Conservation (phyloP, 1,140 invertebrate genomes). For the Lepidurus couesii region DNA sequence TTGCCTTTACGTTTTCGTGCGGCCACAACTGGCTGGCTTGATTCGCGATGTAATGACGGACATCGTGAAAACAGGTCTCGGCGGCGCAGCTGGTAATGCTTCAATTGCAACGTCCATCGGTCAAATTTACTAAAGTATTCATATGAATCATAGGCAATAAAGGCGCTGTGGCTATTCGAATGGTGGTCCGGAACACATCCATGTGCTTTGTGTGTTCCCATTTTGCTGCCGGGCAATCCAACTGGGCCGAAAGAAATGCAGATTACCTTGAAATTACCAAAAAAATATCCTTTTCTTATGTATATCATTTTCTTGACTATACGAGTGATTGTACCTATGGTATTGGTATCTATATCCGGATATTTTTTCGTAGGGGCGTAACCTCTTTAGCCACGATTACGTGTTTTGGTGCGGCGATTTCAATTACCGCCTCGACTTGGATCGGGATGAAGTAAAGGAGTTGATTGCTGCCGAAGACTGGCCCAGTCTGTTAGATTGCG, state of each 20-base stretch:
- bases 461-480: conserved; percentile 72
- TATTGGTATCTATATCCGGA: neutral
- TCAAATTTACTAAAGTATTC: conserved; percentile 12
- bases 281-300: conserved; percentile 58
- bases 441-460: conserved; percentile 89
- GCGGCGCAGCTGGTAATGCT: conserved; percentile 72
- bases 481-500: conserved; percentile 68
- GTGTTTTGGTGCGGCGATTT: conserved; percentile 99
- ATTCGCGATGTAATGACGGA: conserved; percentile 89
- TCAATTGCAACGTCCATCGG: neutral
- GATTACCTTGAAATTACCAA: conserved; percentile 93
- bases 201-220: conserved; percentile 97
- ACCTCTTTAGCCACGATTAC: conserved; percentile 91
- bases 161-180: conserved; percentile 90
- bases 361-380: conserved; percentile 76
- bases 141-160: conserved; percentile 64
- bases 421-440: conserved; percentile 95
- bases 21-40: conserved; percentile 75
- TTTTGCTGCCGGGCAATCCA: conserved; percentile 96
- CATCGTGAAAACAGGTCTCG: conserved; percentile 94
- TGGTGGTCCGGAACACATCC: conserved; percentile 85
- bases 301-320: neutral
- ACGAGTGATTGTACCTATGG: too few species aligned
- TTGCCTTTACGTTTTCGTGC: conserved; percentile 90
- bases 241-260: conserved; percentile 90